Percentiles rank a stretch among this genome's conserved stretches.
Conservation (phyloP, 1,140 invertebrate species). For the Gyrodactylus salaris region DNA sequence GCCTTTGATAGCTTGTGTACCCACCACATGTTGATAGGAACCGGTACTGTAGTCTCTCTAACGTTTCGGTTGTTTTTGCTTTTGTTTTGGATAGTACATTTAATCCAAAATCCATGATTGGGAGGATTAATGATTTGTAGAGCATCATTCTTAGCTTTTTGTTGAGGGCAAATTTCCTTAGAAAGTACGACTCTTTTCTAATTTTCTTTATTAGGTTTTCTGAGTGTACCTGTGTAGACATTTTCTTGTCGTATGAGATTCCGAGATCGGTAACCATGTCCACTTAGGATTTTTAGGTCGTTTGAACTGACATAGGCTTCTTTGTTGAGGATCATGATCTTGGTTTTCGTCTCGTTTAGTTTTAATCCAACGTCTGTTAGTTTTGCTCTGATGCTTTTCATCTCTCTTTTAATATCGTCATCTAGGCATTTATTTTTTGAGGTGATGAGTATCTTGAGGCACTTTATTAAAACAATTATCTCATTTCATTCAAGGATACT, state of each 20-base stretch:
- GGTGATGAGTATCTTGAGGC: neutral
- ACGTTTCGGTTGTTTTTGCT: neutral
- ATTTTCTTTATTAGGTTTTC: neutral
- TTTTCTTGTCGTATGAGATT: neutral
- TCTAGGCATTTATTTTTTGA: too few species aligned
- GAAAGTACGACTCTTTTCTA: neutral
- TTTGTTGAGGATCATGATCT: neutral
- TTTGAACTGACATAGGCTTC: neutral
- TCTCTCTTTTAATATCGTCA: neutral
- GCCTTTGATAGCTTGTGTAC: neutral
- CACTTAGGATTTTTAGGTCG: neutral
- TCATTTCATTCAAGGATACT: too few species aligned
- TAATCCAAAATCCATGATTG: neutral
- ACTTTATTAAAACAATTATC: too few species aligned
- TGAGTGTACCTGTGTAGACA: neutral
- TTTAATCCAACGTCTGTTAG: neutral
- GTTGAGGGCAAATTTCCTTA: neutral
- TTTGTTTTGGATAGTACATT: neutral
- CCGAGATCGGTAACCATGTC: neutral
- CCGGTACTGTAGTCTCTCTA: neutral
- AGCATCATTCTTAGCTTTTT: neutral
- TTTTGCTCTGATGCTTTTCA: neutral
- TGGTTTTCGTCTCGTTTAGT: neutral
- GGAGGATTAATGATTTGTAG: neutral
- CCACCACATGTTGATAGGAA: neutral